Conservation (phyloP, 2,888 invertebrate genomes). For the Drosophila hamatofila region DNA sequence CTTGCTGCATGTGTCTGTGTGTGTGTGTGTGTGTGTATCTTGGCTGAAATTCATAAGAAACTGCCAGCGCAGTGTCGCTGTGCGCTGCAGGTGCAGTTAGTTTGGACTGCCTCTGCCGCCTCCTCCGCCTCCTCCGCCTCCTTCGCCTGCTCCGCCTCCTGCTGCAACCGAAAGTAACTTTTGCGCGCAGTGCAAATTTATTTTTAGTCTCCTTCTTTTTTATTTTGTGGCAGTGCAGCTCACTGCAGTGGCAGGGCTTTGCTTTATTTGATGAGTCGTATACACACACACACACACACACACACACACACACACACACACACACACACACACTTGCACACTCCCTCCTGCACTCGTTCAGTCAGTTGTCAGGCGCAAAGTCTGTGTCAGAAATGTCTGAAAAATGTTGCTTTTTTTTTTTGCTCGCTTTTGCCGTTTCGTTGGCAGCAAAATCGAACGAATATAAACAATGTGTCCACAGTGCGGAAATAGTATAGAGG, state of each 20-base stretch:
- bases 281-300: constrained; percentile 20
- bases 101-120: not conserved
- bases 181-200: constrained; percentile 60
- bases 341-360: not conserved
- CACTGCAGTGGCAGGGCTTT: constrained; percentile 53
- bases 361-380: constrained; percentile 54
- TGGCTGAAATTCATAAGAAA: constrained; percentile 37
- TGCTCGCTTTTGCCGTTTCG: constrained; percentile 55
- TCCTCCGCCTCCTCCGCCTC: not conserved
- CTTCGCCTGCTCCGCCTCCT: not conserved
- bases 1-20: too few species aligned
- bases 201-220: constrained; percentile 57
- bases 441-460: constrained; percentile 77
- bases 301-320: not conserved
- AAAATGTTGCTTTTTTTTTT: constrained; percentile 57
- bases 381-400: constrained; percentile 72
- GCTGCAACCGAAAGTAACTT: constrained; percentile 35
- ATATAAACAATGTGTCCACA: constrained; percentile 70
- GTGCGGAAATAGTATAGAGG: constrained; percentile 3
- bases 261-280: constrained; percentile 56
- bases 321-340: constrained; percentile 5
- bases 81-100: constrained; percentile 44
- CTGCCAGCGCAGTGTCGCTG: constrained; percentile 17
- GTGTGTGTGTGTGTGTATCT: not conserved
- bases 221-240: constrained; percentile 54